phyloP scores from a whole-genome alignment of 2,797 vertebrate species.

The Gephyroberyx darwinii region DNA sequence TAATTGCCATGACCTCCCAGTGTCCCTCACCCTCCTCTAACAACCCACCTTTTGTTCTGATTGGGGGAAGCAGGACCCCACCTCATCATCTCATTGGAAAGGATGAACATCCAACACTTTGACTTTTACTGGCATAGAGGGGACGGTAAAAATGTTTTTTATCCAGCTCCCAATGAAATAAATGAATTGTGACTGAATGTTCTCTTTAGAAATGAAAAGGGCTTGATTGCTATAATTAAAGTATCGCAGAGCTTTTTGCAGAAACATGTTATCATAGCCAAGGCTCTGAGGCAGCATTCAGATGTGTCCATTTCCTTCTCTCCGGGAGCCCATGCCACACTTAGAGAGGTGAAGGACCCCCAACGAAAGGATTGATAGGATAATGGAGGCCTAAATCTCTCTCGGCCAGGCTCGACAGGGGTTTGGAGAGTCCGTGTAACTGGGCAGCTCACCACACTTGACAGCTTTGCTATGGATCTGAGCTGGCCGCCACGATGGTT shows the following conservation, averaged over 20 bases:
- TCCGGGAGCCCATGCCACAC: conserved; percentile 25
- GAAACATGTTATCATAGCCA: neutral
- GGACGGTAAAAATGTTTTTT: conserved; percentile 7
- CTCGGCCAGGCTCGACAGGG: conserved; percentile 43
- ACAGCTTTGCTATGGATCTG: conserved; percentile 21
- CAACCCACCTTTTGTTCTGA: conserved; percentile 14
- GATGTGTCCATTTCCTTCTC: conserved; percentile 6
- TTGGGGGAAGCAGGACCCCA: conserved; percentile 21
- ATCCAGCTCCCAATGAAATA: conserved; percentile 11
- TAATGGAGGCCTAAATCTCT: conserved; percentile 54
- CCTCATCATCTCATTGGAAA: conserved; percentile 20
- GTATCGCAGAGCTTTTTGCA: neutral
- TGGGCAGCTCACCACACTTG: conserved; percentile 20
- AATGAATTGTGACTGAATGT: conserved; percentile 1
- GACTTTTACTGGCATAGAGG: too few relatives aligned
- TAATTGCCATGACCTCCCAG: conserved; percentile 52
- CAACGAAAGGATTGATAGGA: conserved; percentile 58
- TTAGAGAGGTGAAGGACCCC: conserved; percentile 50
- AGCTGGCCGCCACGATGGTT: conserved; percentile 29
- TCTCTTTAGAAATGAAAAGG: neutral
- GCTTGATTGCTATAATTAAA: neutral
- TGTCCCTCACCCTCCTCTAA: conserved; percentile 39
- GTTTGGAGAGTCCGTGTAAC: conserved; percentile 41
- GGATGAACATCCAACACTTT: conserved; percentile 13
- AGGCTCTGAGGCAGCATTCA: conserved; percentile 16